A percentile compares a stretch with the other conserved stretches of the same genome.
Evolutionary conservation across 2,888 invertebrate species (phyloP).

Genomic region (Cremastinae sp.): DNA sequence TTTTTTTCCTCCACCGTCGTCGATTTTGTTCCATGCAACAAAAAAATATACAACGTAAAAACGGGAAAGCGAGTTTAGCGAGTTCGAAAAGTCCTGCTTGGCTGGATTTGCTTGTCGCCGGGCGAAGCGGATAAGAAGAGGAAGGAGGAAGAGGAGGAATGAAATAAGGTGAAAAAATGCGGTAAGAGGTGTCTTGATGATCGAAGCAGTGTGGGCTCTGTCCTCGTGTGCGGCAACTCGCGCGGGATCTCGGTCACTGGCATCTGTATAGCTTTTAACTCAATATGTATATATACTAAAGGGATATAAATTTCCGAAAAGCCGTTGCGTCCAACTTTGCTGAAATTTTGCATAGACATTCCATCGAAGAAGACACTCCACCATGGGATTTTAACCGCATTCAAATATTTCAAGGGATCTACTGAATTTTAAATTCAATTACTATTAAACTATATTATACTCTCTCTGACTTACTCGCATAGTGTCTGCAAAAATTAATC

Average conservation of each 20-base stretch:
- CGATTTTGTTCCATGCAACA: neutral
- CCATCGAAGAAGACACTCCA: no score
- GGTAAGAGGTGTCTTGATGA: constrained; percentile 18
- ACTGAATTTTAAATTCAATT: no score
- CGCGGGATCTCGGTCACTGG: constrained; percentile 9
- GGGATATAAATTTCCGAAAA: no score
- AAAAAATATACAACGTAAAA: neutral
- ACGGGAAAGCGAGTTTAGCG: constrained; percentile 41
- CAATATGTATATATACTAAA: neutral
- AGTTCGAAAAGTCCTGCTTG: constrained; percentile 46
- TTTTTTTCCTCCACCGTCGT: neutral
- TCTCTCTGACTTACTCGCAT: no score
- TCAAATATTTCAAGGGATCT: no score
- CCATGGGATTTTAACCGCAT: no score
- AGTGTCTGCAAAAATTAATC: no score
- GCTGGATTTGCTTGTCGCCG: constrained; percentile 24
- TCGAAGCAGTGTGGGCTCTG: no score
- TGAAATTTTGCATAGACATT: no score
- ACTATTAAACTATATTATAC: no score
- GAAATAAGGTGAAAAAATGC: no score
- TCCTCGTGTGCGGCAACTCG: constrained; percentile 1
- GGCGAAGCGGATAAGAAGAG: neutral
- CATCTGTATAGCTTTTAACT: neutral
- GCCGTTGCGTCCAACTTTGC: no score
- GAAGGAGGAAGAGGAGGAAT: neutral